Evolutionary conservation across 2,113 vertebrate genomes (phyloP).

Genomic region (Pluvianellus socialis): DNA sequence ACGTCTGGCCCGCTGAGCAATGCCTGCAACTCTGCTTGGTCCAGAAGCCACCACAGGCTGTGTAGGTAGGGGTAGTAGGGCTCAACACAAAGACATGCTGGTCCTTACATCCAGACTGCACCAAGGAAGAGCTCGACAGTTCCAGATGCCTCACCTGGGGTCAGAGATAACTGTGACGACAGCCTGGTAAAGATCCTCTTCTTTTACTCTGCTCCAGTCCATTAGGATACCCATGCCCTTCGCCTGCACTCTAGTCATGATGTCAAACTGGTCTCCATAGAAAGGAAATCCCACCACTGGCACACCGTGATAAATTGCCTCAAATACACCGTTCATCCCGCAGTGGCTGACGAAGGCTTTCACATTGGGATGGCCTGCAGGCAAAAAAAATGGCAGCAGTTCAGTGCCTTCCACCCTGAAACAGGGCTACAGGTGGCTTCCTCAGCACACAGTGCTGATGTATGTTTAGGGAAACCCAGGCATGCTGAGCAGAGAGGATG

Average conservation of each 20-base stretch:
- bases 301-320: slow-evolving; percentile 70
- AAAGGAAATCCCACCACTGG: slow-evolving; percentile 74
- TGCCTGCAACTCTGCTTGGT: background rate
- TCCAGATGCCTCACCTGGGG: slow-evolving; percentile 47
- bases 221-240: slow-evolving; percentile 72
- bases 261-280: slow-evolving; percentile 75
- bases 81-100: background rate
- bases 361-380: slow-evolving; percentile 61
- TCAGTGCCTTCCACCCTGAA: background rate
- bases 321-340: slow-evolving; percentile 68
- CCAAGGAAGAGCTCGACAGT: background rate
- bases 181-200: slow-evolving; percentile 64
- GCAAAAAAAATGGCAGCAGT: background rate
- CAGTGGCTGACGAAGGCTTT: slow-evolving; percentile 72
- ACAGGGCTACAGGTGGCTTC: background rate
- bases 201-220: slow-evolving; percentile 60
- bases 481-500: background rate
- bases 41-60: background rate
- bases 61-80: background rate
- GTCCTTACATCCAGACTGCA: background rate
- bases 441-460: background rate
- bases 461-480: background rate
- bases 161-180: slow-evolving; percentile 34
- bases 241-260: slow-evolving; percentile 67
- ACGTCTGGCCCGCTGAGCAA: background rate